phyloP scores from a whole-genome alignment of 2,888 invertebrate genomes.

The Aphrophora alni region DNA sequence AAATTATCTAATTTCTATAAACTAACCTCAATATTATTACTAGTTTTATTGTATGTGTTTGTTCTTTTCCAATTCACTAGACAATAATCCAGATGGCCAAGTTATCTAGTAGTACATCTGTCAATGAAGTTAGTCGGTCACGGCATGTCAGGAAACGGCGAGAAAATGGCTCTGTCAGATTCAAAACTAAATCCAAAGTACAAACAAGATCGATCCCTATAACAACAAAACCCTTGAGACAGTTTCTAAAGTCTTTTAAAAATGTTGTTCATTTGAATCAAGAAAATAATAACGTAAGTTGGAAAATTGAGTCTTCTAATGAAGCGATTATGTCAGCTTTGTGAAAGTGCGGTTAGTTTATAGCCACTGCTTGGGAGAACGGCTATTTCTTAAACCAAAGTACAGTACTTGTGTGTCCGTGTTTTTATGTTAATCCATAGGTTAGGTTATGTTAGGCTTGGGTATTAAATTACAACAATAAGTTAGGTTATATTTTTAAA shows the following conservation, averaged over 20 bases:
- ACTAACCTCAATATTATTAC: too few relatives aligned
- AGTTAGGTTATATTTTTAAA: too few relatives aligned
- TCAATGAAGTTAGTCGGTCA: conserved; percentile 14
- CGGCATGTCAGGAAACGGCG: conserved; percentile 23
- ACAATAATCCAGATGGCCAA: conserved; percentile 14
- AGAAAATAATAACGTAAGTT: conserved; percentile 35
- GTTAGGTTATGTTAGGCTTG: too few relatives aligned
- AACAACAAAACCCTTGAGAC: conserved; percentile 16
- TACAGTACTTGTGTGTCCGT: neutral
- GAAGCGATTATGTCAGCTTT: neutral
- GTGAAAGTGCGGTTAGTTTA: neutral
- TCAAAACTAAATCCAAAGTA: conserved; percentile 29
- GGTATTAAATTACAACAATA: too few relatives aligned
- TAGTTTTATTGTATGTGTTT: neutral
- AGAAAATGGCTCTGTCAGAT: conserved; percentile 22
- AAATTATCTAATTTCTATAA: too few relatives aligned
- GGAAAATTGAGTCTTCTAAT: neutral
- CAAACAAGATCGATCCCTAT: conserved; percentile 6
- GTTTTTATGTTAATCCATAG: neutral
- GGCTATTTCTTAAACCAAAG: neutral
- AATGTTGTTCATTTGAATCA: conserved; percentile 24
- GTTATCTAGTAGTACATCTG: neutral
- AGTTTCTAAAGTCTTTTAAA: conserved; percentile 34
- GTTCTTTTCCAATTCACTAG: neutral
- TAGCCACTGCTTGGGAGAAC: neutral